These are phyloP conservation scores for Malurus elegans DNA, from an alignment of 2,113 vertebrate species.

Conservation along the genomic window DNA sequence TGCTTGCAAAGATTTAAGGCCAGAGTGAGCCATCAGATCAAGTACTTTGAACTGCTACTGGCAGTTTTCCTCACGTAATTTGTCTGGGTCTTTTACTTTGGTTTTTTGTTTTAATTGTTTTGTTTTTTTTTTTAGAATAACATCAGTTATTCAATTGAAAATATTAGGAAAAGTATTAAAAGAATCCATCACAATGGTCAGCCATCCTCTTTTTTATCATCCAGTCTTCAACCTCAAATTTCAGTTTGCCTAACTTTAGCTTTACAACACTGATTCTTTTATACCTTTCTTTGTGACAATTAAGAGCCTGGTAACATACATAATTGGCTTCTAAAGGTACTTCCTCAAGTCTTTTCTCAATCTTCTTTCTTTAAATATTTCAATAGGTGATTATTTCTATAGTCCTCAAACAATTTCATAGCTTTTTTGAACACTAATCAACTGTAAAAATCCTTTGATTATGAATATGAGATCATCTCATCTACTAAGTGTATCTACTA, in stretches of 20 bases:
- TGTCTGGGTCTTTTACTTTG: background rate
- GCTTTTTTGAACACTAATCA: background rate
- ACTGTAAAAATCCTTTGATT: background rate
- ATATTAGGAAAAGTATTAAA: background rate
- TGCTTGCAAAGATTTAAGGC: background rate
- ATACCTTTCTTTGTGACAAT: background rate
- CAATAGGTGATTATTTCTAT: background rate
- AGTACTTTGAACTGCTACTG: background rate
- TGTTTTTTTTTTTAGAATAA: background rate
- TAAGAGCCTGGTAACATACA: background rate
- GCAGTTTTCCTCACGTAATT: background rate
- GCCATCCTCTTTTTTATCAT: background rate
- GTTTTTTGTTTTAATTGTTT: rapidly evolving
- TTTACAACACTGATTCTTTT: background rate
- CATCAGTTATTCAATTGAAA: background rate
- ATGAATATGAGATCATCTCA: background rate
- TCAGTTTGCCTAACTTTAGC: background rate
- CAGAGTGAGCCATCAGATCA: background rate
- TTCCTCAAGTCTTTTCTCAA: background rate
- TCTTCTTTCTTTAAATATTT: background rate
- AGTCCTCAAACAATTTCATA: background rate
- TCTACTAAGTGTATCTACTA: background rate
- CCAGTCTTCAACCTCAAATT: background rate
- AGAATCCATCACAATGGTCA: background rate
- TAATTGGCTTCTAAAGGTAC: background rate